Evolutionary conservation across 2,797 vertebrate genomes (phyloP), one percentile per base, ranked within the genome.

Genomic region (Takifugu rubripes): DNA sequence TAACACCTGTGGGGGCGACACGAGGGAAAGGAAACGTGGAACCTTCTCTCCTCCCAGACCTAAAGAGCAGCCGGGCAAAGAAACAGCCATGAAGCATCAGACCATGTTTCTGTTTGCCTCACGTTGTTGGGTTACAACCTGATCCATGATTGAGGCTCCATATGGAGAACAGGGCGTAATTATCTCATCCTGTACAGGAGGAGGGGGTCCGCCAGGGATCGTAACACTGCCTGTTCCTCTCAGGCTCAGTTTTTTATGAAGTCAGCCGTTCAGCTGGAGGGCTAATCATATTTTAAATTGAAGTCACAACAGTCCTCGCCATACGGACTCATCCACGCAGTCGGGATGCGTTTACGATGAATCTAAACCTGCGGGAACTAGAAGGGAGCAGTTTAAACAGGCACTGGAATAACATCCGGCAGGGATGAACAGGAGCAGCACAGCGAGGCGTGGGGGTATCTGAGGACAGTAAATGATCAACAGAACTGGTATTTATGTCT

Each of bases 221-320:
- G 57, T 79, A 72, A 80, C 77, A 78, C 71, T 85, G 73, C 77
- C 77, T 26, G 67, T 60, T 68, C 44, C n/a, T 46, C 81, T 76
- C 76, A 77, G 54, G 75, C 70, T 67, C 25, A 15, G 54, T 46
- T 53, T 43, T 56, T 90, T 81, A 83, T 80, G 77, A 78, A 78
- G 83, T 83, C 67, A 74, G 77, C 81, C 63, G 72, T 88, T 90
- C 83, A 75, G 65, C 69, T 80, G 62, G 53, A 68, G 78, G 59
- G 56, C 53, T 61, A 70, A 64, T 70, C 77, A 72, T 77, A 82
- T 73, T 84, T 79, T 65, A 74, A 84, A 83, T 71, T 42, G 54
- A 51, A 48, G 12, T 64, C 75, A 78, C 70, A 67, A 73, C 27
- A 47, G 33, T 29, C 53, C 27, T 31, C 51, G 10, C 40, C 46